phyloP scores from a whole-genome alignment of 2,113 vertebrate genomes.

The Dissostichus mawsoni region DNA sequence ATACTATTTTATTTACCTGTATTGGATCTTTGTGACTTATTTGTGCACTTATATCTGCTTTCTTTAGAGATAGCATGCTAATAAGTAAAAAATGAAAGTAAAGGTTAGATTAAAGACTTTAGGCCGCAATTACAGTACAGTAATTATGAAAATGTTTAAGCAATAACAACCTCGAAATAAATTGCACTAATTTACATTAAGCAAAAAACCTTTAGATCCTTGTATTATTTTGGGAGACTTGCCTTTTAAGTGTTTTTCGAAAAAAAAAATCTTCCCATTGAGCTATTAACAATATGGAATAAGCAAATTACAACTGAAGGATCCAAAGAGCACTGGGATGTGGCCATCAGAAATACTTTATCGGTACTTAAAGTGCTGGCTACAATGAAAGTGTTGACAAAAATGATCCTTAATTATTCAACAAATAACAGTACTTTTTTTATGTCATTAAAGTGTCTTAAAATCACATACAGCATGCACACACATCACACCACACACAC shows the following conservation, averaged over 20 bases:
- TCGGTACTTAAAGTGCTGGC: not conserved
- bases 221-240: no score
- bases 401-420: not conserved
- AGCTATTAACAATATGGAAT: no score
- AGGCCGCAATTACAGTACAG: not conserved
- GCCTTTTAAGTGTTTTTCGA: no score
- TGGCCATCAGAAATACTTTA: not conserved
- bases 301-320: no score
- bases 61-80: not conserved
- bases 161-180: not conserved
- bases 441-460: not conserved
- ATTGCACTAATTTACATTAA: not conserved
- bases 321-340: no score
- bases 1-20: not conserved
- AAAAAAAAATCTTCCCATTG: no score
- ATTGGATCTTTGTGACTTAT: not conserved
- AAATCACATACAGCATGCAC: not conserved
- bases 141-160: not conserved
- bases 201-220: no score
- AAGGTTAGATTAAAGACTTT: not conserved
- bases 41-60: not conserved
- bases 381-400: not conserved
- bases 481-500: constrained; percentile 7
- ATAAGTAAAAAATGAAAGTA: not conserved
- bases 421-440: not conserved